Base-by-base conservation (phyloP, 2,113 vertebrate species). In the Anhinga anhinga region DNA sequence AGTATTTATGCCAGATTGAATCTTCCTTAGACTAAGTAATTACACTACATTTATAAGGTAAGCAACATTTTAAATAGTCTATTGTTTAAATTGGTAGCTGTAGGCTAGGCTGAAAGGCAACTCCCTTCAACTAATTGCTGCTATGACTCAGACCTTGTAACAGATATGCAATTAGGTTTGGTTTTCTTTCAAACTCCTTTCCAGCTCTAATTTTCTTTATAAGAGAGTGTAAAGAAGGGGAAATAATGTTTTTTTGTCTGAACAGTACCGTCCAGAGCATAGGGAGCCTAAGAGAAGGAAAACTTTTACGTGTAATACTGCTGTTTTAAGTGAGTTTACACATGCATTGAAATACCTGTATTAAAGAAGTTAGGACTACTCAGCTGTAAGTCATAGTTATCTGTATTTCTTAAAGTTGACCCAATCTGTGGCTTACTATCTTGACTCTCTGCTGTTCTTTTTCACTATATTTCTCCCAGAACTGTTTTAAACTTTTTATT, bases 131-230 rank as follows among this genome's bases (percentile, higher is more conserved):
- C 66, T 97, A 98, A 97, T 92, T 97, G 90, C 85, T 86, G 44
- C 56, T 55, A 11, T 98, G 97, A 98, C 92, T 97, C 97, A 97
- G 93, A 96, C 85, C 38, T 96, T 94, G 86, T 88, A 97, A 96
- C 85, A 97, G 88, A 95, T 95, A 90, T 15, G 66, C 85, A 97
- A 82, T 94, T 98, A 94, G 87, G n/a, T 97, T 95, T 96, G 65
- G 47, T 93, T 97, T 97, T 91, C 74, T 97, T 97, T 82, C 61
- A 88, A 38, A n/a, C 36, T 17, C 29, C 34, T 95, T 94, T 91
- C 40, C 40, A 95, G 38, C 30, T 86, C 47, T 82, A 34, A 36
- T 83, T 95, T 93, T 88, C 59, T 62, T 79, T 82, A n/a, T 42
- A 45, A 61, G 29, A 50, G 20, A 44, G 9, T 29, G 18, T 66